Conservation (phyloP, 53 echinoderm and acorn worm genomes). For the Echinarachnius parma region DNA sequence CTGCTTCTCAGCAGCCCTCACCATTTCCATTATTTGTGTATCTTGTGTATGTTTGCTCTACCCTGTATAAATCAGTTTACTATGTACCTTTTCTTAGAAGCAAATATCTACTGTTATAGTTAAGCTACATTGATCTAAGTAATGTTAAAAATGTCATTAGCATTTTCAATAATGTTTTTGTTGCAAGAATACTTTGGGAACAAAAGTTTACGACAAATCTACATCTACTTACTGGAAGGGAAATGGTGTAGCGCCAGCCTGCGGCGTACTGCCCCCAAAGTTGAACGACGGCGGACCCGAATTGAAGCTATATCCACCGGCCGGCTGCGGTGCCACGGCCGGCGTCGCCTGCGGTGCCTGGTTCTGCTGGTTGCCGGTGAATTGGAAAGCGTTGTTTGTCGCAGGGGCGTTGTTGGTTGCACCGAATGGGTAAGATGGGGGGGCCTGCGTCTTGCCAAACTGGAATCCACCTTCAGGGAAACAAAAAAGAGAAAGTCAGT, state of each 20-base stretch:
- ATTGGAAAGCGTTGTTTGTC: slow-evolving; percentile 9
- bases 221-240: slow-evolving; percentile 40
- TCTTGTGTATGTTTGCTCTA: too few relatives aligned
- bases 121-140: too few relatives aligned
- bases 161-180: too few relatives aligned
- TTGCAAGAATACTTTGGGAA: too few relatives aligned
- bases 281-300: slow-evolving; percentile 48
- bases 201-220: too few relatives aligned
- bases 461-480: slow-evolving; percentile 21
- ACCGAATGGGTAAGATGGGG: slow-evolving; percentile 13
- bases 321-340: slow-evolving; percentile 21
- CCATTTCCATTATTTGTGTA: too few relatives aligned
- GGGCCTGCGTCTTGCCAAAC: background rate
- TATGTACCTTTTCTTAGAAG: too few relatives aligned
- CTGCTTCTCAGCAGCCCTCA: too few relatives aligned
- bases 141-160: too few relatives aligned
- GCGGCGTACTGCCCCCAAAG: slow-evolving; percentile 53
- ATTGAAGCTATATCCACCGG: slow-evolving; percentile 25
- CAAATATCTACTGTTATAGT: too few relatives aligned
- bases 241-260: slow-evolving; percentile 20
- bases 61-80: too few relatives aligned
- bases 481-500: background rate
- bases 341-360: slow-evolving; percentile 19
- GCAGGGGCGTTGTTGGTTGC: slow-evolving; percentile 10
- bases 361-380: slow-evolving; percentile 33